Evolutionary conservation across 2,113 vertebrate genomes (phyloP).

Genomic region (Esox niger): DNA sequence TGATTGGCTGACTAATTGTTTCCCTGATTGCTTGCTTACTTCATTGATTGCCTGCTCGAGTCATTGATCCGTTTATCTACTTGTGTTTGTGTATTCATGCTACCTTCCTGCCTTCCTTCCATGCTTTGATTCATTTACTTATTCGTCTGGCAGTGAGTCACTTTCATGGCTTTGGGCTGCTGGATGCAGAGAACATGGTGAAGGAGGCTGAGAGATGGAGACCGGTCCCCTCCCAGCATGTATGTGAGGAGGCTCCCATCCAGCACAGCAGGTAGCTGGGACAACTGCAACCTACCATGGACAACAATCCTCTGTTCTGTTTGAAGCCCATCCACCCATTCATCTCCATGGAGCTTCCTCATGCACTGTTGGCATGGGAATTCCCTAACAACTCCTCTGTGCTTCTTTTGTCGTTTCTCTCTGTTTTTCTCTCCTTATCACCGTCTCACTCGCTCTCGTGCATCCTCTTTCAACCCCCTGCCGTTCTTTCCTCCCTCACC

Average conservation of each 20-base stretch:
- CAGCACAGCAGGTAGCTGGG: conserved; percentile 82
- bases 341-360: conserved; percentile 26
- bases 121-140: conserved; percentile 23
- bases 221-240: conserved; percentile 84
- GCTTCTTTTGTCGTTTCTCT: conserved; percentile 13
- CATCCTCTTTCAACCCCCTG: neutral
- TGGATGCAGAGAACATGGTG: conserved; percentile 96
- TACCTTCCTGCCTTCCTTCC: no score
- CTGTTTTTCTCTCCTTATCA: conserved; percentile 18
- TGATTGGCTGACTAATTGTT: no score
- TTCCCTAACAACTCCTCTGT: no score
- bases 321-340: neutral
- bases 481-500: neutral
- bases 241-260: conserved; percentile 81
- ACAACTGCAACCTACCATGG: conserved; percentile 5
- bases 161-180: conserved; percentile 93
- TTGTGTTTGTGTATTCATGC: no score
- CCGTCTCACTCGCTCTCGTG: neutral
- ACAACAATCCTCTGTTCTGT: neutral
- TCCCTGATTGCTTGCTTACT: no score
- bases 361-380: conserved; percentile 19
- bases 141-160: conserved; percentile 85
- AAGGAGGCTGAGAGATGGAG: conserved; percentile 90
- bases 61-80: no score
- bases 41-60: no score